Conservation (phyloP, 2,797 vertebrate genomes). For the Hozukius guyotensis region DNA sequence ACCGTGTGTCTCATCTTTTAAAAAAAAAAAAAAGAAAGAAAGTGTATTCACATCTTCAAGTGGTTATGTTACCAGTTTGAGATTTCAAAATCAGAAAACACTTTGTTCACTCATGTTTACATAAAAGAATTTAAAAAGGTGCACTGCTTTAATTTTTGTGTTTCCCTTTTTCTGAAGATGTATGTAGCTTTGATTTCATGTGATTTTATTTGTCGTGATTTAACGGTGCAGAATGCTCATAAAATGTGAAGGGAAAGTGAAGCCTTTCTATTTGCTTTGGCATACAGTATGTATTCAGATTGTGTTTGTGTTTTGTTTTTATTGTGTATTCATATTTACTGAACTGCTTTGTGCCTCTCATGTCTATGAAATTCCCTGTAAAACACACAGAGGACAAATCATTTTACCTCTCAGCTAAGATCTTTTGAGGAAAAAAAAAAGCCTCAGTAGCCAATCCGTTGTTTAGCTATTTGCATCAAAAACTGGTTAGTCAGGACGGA, state of each 20-base stretch:
- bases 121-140: constrained; percentile 70
- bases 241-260: constrained; percentile 71
- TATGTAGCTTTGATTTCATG: constrained; percentile 66
- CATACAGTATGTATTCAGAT: constrained; percentile 67
- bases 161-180: constrained; percentile 55
- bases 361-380: constrained; percentile 73
- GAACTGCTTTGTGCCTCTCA: constrained; percentile 82
- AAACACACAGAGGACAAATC: constrained; percentile 73
- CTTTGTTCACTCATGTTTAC: constrained; percentile 81
- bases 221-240: constrained; percentile 56
- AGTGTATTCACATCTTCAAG: constrained; percentile 52
- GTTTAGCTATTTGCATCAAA: constrained; percentile 73
- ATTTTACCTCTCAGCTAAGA: constrained; percentile 74
- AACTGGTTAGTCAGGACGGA: constrained; percentile 71
- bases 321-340: constrained; percentile 68
- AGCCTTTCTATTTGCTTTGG: constrained; percentile 67
- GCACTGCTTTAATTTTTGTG: constrained; percentile 73
- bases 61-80: constrained; percentile 53
- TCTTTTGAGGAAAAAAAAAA: constrained; percentile 35
- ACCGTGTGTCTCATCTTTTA: constrained; percentile 59
- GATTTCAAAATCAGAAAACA: constrained; percentile 58
- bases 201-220: constrained; percentile 59
- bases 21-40: constrained; percentile 12
- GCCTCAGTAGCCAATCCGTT: constrained; percentile 75
- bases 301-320: constrained; percentile 72